phyloP scores from a whole-genome alignment of 2,113 vertebrate genomes.

The Anolis carolinensis region DNA sequence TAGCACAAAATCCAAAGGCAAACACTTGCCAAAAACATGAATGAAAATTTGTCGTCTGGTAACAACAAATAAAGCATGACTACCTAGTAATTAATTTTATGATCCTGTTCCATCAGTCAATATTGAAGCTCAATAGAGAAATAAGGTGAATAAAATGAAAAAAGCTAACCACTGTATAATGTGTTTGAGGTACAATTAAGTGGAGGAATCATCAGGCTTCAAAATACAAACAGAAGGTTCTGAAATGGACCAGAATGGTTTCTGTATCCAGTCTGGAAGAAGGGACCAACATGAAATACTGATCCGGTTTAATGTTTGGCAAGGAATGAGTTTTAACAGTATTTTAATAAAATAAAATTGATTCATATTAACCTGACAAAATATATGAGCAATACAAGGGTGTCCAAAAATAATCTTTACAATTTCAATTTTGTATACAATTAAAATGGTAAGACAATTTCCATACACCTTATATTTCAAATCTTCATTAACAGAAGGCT shows the following conservation, averaged over 20 bases:
- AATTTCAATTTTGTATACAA: no score
- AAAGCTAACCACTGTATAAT: constrained; percentile 14
- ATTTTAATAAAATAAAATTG: background rate
- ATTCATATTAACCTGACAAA: background rate
- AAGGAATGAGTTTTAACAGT: background rate
- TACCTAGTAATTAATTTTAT: constrained; percentile 24
- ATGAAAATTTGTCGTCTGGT: background rate
- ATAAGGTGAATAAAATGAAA: background rate
- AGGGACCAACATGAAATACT: background rate
- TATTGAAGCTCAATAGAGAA: background rate
- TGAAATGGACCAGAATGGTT: background rate
- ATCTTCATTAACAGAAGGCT: background rate
- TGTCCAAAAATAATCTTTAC: no score
- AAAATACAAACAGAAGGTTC: background rate
- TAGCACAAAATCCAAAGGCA: constrained; percentile 36
- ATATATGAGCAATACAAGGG: background rate
- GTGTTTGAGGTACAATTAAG: constrained; percentile 18
- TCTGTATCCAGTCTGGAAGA: constrained; percentile 31
- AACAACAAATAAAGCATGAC: constrained; percentile 15
- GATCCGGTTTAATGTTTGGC: background rate
- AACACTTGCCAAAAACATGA: constrained; percentile 35
- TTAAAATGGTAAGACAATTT: no score
- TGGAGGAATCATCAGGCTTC: constrained; percentile 27
- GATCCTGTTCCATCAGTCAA: constrained; percentile 30
- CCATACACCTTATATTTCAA: background rate